Evolutionary conservation across 2,888 invertebrate genomes (phyloP), one percentile per base, ranked within the genome.

Genomic region (Lasioglossum marginatum): DNA sequence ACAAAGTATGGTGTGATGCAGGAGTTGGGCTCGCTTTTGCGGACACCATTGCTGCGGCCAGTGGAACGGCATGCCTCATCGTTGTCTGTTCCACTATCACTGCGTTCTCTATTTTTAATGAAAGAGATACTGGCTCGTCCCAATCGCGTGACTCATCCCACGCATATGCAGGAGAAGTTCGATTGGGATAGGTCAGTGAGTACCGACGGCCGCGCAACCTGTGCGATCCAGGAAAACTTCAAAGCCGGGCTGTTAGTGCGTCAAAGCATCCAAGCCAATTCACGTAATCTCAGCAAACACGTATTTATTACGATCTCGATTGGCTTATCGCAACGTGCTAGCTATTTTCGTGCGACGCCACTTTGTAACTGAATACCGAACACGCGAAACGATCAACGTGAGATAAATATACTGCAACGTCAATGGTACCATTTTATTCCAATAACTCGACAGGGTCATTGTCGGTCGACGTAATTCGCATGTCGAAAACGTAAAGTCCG

Each of bases 111-210:
- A 71, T 43, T 71, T 48, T 48, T 34, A 48, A 73, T 66, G n/a
- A 57, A 43, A 74, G 40, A 40, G 37, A 68, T 68, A 68, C 72
- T 27, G 31, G 70, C n/a, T 40, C 37, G n/a, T 37, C 43, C 52
- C 52, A 37, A 40, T 75, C 48, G 68, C 19, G 40, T 78, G 40
- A 70, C n/a, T 77, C 77, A 70, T n/a, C 37, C 27, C 12, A 27
- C 45, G 34, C 48, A 77, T 37, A 77, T 66, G 31, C 16, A 37
- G 12, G 60, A 19, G 34, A 68, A 52, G 79, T 45, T 76, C 34
- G 66, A 70, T 76, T 77, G 70, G 37, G 77, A 74, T 77, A 81
- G 82, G 82, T 77, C 83, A 79, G 71, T 45, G 66, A 1, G 23
- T 31, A 72, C 6, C 68, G 23, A 37, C 31, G 52, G 45, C n/a